phyloP scores from a whole-genome alignment of 1,140 invertebrate genomes.

The Zaprionus africanus region DNA sequence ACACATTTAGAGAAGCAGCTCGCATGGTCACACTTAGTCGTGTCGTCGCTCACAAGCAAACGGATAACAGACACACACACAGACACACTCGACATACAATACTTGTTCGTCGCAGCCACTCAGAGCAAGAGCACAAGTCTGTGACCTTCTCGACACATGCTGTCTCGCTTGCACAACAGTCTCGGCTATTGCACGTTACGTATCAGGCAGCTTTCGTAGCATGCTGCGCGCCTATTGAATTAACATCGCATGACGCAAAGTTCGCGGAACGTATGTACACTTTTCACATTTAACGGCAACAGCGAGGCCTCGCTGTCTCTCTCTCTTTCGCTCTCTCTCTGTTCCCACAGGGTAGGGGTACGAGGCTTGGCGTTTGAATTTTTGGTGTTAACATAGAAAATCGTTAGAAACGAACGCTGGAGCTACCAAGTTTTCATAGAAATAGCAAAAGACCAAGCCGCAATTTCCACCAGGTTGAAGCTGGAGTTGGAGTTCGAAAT shows the following conservation, averaged over 20 bases:
- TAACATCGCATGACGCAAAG: conserved; percentile 83
- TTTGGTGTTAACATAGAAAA: conserved; percentile 69
- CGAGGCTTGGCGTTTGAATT: conserved; percentile 9
- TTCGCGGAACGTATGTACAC: conserved; percentile 73
- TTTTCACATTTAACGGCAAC: conserved; percentile 53
- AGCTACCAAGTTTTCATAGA: conserved; percentile 82
- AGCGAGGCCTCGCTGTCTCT: neutral
- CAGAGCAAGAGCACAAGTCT: conserved; percentile 29
- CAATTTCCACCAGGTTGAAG: conserved; percentile 34
- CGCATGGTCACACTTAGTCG: conserved; percentile 29
- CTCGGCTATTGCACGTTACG: conserved; percentile 62
- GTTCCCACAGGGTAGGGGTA: too few relatives aligned
- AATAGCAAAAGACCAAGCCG: conserved; percentile 71
- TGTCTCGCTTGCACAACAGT: conserved; percentile 51
- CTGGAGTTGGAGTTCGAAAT: conserved; percentile 14
- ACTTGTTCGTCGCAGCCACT: neutral
- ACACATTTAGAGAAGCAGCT: neutral
- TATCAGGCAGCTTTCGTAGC: conserved; percentile 37
- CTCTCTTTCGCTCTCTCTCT: too few relatives aligned
- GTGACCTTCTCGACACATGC: conserved; percentile 52
- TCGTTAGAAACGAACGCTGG: conserved; percentile 72
- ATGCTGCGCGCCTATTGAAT: conserved; percentile 73
- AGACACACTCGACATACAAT: conserved; percentile 9
- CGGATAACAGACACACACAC: conserved; percentile 48
- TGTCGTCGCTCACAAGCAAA: conserved; percentile 23